Percentiles rank a stretch among this genome's conserved stretches.
phyloP scores from a whole-genome alignment of 2,797 vertebrate species.

The Sebastes iracundus region DNA sequence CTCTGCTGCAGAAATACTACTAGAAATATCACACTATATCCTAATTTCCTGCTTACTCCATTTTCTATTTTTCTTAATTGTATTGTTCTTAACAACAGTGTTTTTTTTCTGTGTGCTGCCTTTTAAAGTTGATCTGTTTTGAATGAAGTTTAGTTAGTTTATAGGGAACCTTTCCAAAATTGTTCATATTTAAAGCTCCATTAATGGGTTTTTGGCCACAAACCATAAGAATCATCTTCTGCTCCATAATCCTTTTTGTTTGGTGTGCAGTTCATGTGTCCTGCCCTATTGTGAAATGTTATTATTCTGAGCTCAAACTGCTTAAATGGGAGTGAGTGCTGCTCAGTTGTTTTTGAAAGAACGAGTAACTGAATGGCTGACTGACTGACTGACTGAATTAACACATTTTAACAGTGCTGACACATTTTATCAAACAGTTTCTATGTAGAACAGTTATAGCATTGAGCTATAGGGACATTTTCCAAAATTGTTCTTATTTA shows the following conservation, averaged over 20 bases:
- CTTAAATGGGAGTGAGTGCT: conserved; percentile 50
- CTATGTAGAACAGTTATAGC: background rate
- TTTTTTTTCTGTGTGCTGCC: no score
- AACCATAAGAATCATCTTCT: background rate
- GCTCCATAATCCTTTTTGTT: conserved; percentile 13
- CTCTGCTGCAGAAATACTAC: no score
- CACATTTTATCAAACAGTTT: background rate
- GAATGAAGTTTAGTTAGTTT: no score
- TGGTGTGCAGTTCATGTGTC: background rate
- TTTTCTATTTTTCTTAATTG: no score
- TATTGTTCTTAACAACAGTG: no score
- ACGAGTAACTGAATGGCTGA: background rate
- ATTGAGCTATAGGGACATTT: background rate
- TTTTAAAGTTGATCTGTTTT: no score
- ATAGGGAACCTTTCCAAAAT: background rate
- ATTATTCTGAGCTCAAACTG: conserved; percentile 48
- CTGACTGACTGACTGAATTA: background rate
- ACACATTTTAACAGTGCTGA: background rate
- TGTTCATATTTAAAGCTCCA: background rate
- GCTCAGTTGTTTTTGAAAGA: conserved; percentile 6
- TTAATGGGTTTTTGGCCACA: background rate
- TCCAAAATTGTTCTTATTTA: background rate
- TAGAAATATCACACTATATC: no score
- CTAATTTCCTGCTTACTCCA: no score
- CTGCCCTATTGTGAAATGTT: conserved; percentile 48